A percentile compares a stretch with the other conserved stretches of the same genome.
Evolutionary conservation across 2,113 vertebrate species (phyloP).

Genomic region (Pteropus alecto): DNA sequence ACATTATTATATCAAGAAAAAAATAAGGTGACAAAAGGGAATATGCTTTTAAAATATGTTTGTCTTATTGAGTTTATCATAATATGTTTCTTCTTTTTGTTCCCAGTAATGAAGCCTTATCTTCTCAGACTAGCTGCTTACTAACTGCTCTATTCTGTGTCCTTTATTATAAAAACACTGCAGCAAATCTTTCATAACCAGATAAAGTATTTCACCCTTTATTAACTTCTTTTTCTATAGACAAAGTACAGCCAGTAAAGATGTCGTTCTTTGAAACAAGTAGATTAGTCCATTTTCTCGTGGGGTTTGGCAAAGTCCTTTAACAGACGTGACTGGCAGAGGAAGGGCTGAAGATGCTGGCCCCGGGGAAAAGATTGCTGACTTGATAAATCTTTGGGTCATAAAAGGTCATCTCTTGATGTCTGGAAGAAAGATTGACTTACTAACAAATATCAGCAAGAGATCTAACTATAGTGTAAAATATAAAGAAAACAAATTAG

Average conservation of each 20-base stretch:
- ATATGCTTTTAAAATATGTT: background rate
- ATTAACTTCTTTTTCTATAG: conserved; percentile 81
- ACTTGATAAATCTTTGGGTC: conserved; percentile 88
- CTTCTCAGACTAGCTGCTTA: conserved; percentile 63
- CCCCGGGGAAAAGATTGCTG: conserved; percentile 85
- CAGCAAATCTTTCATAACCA: conserved; percentile 69
- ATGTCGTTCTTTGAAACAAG: conserved; percentile 82
- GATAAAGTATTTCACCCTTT: conserved; percentile 80
- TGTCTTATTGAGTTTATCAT: background rate
- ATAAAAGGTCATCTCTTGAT: conserved; percentile 85
- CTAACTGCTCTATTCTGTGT: conserved; percentile 22
- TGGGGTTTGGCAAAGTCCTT: conserved; percentile 82
- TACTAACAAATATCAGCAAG: conserved; percentile 80
- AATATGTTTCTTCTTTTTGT: background rate
- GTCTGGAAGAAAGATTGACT: conserved; percentile 86
- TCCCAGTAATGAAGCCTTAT: background rate
- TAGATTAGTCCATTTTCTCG: conserved; percentile 87
- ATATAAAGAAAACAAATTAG: conserved; percentile 62
- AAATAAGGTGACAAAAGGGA: background rate
- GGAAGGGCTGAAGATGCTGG: conserved; percentile 81
- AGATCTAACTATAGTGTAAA: conserved; percentile 71
- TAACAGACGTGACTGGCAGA: conserved; percentile 84
- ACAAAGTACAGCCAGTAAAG: conserved; percentile 72
- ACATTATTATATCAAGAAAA: background rate
- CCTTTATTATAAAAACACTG: conserved; percentile 77